Percentiles rank a stretch among this genome's conserved stretches.
Evolutionary conservation across 2,888 invertebrate genomes (phyloP).

Genomic region (Thecophora atra): DNA sequence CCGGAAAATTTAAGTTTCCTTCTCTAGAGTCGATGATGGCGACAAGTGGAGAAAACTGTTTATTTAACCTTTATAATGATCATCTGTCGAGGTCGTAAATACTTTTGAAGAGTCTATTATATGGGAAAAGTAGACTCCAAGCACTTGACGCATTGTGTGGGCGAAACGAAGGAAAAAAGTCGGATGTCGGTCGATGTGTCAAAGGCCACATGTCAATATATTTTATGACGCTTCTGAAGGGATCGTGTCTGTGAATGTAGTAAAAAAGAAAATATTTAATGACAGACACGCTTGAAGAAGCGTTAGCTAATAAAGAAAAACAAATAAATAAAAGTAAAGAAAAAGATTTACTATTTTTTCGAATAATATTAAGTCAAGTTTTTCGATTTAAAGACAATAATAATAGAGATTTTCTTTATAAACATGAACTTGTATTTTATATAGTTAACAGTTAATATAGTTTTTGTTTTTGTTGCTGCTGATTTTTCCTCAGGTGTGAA

Average conservation of each 20-base stretch:
- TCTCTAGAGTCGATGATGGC: background rate
- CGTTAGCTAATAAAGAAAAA: no score
- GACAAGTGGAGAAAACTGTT: constrained; percentile 18
- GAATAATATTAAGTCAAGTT: no score
- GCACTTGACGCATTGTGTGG: constrained; percentile 7
- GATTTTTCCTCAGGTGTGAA: no score
- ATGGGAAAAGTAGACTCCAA: background rate
- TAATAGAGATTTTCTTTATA: no score
- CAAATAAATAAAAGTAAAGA: no score
- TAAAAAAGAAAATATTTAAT: constrained; percentile 14
- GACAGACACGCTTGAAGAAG: background rate
- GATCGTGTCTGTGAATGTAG: constrained; percentile 1
- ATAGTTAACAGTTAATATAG: no score
- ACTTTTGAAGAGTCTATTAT: background rate
- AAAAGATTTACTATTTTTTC: background rate
- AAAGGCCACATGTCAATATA: background rate
- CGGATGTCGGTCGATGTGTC: background rate
- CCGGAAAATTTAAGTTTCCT: background rate
- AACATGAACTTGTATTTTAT: no score
- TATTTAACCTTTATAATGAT: constrained; percentile 29
- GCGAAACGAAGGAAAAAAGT: background rate
- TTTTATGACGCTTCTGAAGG: background rate
- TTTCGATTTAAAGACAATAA: no score
- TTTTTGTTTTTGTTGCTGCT: no score
- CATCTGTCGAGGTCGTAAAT: constrained; percentile 25